A percentile compares a stretch with the other conserved stretches of the same genome.
Conservation (phyloP, 2,888 invertebrate species). For the Cetonia aurata region DNA sequence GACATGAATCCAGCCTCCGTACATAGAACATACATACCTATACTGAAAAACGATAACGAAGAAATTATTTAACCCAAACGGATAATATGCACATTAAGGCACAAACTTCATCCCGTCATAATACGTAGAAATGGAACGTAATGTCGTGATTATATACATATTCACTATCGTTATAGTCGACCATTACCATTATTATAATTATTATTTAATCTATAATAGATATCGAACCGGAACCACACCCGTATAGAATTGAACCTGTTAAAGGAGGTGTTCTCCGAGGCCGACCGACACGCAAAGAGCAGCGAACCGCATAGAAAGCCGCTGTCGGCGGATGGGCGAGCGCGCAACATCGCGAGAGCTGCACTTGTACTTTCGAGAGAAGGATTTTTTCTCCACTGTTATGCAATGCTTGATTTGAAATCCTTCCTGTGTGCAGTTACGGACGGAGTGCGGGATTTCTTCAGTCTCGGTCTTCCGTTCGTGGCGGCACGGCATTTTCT, state of each 20-base stretch:
- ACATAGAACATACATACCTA: not conserved
- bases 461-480: slow-evolving; percentile 24
- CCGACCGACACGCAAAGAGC: slow-evolving; percentile 25
- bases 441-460: not conserved
- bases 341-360: slow-evolving; percentile 16
- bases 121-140: slow-evolving; percentile 14
- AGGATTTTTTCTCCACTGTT: slow-evolving; percentile 29
- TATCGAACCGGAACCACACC: slow-evolving; percentile 43
- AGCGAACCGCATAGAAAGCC: slow-evolving; percentile 23
- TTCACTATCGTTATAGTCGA: slow-evolving; percentile 12
- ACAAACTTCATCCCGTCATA: not conserved
- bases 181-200: slow-evolving; percentile 32
- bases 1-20: too few relatives aligned
- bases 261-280: slow-evolving; percentile 29
- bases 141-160: slow-evolving; percentile 23
- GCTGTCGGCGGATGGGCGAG: slow-evolving; percentile 14
- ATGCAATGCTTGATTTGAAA: slow-evolving; percentile 44
- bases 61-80: not conserved
- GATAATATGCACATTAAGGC: slow-evolving; percentile 7
- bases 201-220: slow-evolving; percentile 43
- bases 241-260: slow-evolving; percentile 43
- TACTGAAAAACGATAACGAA: too few relatives aligned
- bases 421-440: slow-evolving; percentile 13
- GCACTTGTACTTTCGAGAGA: slow-evolving; percentile 44
- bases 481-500: slow-evolving; percentile 29